Percentiles rank a stretch among this genome's conserved stretches.
These are phyloP conservation scores for Gibbula magus DNA, from an alignment of 2,888 invertebrate genomes.

Conservation along the genomic window DNA sequence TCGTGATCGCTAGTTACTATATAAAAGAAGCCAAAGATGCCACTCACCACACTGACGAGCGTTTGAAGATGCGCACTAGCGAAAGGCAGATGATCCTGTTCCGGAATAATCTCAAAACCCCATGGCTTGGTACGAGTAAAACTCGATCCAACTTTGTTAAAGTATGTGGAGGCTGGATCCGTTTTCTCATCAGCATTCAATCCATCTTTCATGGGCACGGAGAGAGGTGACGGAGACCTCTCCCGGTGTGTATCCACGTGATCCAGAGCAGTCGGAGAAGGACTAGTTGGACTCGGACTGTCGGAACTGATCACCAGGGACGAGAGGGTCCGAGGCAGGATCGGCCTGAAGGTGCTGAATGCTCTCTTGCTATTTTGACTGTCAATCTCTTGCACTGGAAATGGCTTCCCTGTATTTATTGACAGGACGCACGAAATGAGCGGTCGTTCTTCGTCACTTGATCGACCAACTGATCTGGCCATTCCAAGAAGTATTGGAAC, in stretches of 20 bases:
- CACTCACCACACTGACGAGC: slow-evolving; percentile 71
- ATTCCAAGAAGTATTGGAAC: slow-evolving; percentile 92
- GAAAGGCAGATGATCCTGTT: slow-evolving; percentile 69
- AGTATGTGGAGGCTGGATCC: slow-evolving; percentile 90
- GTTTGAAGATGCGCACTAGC: slow-evolving; percentile 69
- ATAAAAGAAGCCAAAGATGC: background rate
- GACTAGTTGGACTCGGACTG: slow-evolving; percentile 45
- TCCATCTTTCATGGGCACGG: slow-evolving; percentile 18
- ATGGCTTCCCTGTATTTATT: slow-evolving; percentile 68
- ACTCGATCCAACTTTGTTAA: slow-evolving; percentile 92
- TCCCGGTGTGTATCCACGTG: slow-evolving; percentile 31
- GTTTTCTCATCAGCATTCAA: slow-evolving; percentile 36
- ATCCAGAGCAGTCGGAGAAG: slow-evolving; percentile 38
- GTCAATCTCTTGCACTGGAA: slow-evolving; percentile 7
- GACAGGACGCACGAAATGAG: slow-evolving; percentile 80
- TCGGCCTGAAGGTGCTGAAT: slow-evolving; percentile 81
- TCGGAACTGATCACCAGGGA: slow-evolving; percentile 58
- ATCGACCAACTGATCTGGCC: slow-evolving; percentile 92
- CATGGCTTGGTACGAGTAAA: slow-evolving; percentile 78
- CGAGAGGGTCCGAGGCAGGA: slow-evolving; percentile 93
- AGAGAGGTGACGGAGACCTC: slow-evolving; percentile 54
- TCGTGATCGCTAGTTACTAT: too few species aligned
- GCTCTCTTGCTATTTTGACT: slow-evolving; percentile 37
- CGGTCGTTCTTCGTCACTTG: slow-evolving; percentile 84
- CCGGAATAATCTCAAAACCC: slow-evolving; percentile 70